Evolutionary conservation across 2,797 vertebrate genomes (phyloP).

Genomic region (Molothrus ater): DNA sequence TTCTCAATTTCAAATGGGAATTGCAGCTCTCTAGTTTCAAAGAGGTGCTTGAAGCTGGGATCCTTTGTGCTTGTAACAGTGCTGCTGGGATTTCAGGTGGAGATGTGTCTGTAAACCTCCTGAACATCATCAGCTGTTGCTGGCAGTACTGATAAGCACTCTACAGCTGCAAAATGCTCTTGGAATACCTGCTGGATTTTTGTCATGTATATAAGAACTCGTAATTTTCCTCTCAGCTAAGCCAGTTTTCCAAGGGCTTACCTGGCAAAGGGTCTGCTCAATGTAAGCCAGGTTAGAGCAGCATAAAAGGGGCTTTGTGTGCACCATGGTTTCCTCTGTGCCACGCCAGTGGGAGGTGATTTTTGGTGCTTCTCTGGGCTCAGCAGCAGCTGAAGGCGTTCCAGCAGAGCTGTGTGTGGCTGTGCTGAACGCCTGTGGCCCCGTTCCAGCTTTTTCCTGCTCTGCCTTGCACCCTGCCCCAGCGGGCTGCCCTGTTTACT

Average conservation of each 20-base stretch:
- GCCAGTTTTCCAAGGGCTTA: not conserved
- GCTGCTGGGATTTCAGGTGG: not conserved
- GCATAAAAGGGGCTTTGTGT: not conserved
- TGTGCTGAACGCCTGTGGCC: not conserved
- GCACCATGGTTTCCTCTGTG: not conserved
- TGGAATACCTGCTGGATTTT: not conserved
- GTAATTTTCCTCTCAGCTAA: not conserved
- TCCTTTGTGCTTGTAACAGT: not conserved
- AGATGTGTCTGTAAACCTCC: not conserved
- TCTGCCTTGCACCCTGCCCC: not conserved
- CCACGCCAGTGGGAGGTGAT: not conserved
- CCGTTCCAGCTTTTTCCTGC: not conserved
- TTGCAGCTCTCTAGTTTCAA: not conserved
- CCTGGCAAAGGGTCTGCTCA: not conserved
- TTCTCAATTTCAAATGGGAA: not conserved
- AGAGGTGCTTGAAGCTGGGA: not conserved
- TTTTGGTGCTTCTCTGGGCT: not conserved
- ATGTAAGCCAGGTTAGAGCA: not conserved
- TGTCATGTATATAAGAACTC: not conserved
- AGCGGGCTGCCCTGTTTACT: slow-evolving; percentile 1
- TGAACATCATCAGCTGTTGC: not conserved
- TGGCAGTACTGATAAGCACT: not conserved
- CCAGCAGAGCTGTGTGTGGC: not conserved
- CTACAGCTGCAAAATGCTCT: not conserved
- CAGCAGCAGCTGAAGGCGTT: not conserved